Percentiles rank a stretch among this genome's conserved stretches.
Conservation (phyloP, 2,113 vertebrate genomes). For the Gila orcuttii region DNA sequence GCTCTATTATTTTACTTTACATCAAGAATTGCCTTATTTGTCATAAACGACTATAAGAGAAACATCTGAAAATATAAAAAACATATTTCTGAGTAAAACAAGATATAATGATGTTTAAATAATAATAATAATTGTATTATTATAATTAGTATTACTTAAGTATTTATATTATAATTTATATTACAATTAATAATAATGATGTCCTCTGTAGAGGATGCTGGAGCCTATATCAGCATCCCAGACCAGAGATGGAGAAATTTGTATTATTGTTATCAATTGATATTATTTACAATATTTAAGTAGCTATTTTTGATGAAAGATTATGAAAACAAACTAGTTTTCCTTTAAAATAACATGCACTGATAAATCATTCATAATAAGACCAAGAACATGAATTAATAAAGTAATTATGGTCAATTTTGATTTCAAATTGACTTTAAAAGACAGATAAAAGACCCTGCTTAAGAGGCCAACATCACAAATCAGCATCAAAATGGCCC, state of each 20-base stretch:
- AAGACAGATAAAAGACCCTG: constrained; percentile 47
- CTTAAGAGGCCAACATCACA: constrained; percentile 51
- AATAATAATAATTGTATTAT: not conserved
- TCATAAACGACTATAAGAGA: not conserved
- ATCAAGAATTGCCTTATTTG: not conserved
- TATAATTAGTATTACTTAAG: no score
- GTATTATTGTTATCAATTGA: no score
- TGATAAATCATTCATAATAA: not conserved
- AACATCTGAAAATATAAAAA: not conserved
- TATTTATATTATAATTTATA: no score
- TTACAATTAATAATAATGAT: not conserved
- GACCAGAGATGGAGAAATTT: no score
- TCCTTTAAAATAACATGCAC: no score
- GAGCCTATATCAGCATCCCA: no score
- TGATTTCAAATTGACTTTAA: not conserved
- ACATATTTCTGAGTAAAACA: not conserved
- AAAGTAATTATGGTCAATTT: not conserved
- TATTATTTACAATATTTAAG: no score
- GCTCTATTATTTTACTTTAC: not conserved
- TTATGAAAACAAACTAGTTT: no score
- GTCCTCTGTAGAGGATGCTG: no score
- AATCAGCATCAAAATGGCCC: not conserved
- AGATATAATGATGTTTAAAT: no score
- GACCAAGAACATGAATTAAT: not conserved
- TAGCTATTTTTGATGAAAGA: no score